Evolutionary conservation across 2,888 invertebrate genomes (phyloP).

Genomic region (Syrphus vitripennis): DNA sequence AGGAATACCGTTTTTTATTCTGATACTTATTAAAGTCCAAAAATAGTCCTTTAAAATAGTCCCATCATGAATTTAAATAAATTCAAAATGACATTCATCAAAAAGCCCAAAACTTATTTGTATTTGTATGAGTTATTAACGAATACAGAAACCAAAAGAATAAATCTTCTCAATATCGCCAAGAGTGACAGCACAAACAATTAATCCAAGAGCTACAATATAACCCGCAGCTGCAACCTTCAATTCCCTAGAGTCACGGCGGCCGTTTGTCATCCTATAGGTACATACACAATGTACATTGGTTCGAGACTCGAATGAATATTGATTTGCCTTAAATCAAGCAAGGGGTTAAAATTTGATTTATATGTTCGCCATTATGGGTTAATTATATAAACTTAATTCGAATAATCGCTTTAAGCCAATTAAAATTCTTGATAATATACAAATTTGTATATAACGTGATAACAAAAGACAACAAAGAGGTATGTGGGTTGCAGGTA

Average conservation of each 20-base stretch:
- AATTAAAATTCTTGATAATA: constrained; percentile 55
- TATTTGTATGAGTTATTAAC: not conserved
- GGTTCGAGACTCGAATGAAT: constrained; percentile 12
- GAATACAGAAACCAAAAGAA: not conserved
- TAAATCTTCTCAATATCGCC: constrained; percentile 4
- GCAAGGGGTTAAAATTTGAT: constrained; percentile 51
- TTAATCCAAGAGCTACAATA: not conserved
- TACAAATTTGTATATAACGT: constrained; percentile 30
- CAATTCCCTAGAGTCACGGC: not conserved
- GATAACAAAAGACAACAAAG: not conserved
- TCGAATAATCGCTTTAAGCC: constrained; percentile 58
- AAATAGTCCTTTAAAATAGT: not conserved
- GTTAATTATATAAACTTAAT: constrained; percentile 61
- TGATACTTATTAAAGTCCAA: not conserved
- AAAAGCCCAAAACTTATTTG: not conserved
- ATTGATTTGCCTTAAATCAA: constrained; percentile 56
- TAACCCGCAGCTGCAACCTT: not conserved
- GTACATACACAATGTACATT: too few species aligned
- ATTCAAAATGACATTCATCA: not conserved
- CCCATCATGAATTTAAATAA: not conserved
- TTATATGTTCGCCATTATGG: constrained; percentile 58
- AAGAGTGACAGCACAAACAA: constrained; percentile 3
- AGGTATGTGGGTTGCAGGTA: too few species aligned
- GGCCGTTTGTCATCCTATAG: too few species aligned
- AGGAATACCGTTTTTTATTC: too few species aligned